Percentiles rank a stretch among this genome's conserved stretches.
Evolutionary conservation across 2,888 invertebrate species (phyloP).

Genomic region (Penaeus monodon): DNA sequence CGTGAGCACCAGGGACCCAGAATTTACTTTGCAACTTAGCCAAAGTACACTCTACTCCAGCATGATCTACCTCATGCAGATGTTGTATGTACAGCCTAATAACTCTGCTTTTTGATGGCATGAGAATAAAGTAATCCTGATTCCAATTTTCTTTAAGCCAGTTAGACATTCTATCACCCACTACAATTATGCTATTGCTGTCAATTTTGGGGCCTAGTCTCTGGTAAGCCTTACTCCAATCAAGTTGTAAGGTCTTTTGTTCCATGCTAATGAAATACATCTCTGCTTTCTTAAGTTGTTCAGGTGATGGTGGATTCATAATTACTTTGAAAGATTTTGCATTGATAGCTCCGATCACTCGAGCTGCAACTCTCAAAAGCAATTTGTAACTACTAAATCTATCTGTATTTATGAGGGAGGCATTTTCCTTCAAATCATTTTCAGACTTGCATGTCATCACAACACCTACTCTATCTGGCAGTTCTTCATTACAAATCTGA

Average conservation of each 20-base stretch:
- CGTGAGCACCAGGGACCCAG: too few relatives aligned
- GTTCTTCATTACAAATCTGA: neutral
- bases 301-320: neutral
- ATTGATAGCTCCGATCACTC: neutral
- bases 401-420: neutral
- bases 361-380: neutral
- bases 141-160: too few relatives aligned
- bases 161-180: neutral
- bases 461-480: slow-evolving; percentile 16
- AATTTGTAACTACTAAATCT: slow-evolving; percentile 6
- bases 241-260: slow-evolving; percentile 3
- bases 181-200: neutral
- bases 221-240: neutral
- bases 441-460: neutral
- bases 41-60: too few relatives aligned
- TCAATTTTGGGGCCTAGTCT: neutral
- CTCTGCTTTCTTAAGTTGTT: slow-evolving; percentile 11
- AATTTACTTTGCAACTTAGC: too few relatives aligned
- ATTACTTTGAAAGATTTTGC: neutral
- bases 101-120: too few relatives aligned
- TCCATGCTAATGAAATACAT: neutral
- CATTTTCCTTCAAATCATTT: neutral
- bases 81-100: too few relatives aligned
- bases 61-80: too few relatives aligned
- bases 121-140: too few relatives aligned